Evolutionary conservation across 2,113 vertebrate species (phyloP).

Genomic region (Myotis lucifugus): DNA sequence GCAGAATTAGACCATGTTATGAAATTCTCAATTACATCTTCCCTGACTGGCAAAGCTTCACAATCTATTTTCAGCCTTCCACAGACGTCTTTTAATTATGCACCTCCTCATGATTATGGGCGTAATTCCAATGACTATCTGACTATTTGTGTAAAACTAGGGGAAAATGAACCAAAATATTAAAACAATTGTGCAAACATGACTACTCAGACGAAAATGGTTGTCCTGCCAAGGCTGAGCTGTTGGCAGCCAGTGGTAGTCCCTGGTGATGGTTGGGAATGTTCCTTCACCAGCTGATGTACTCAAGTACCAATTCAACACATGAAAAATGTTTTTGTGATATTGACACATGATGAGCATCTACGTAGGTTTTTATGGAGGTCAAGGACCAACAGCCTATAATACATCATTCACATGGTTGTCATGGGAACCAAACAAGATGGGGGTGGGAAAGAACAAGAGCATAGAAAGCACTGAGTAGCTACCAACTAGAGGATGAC

Average conservation of each 20-base stretch:
- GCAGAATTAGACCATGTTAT: not conserved
- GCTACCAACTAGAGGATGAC: too few relatives aligned
- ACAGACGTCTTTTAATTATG: not conserved
- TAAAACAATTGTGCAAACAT: not conserved
- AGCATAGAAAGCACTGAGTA: not conserved
- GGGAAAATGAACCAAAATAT: not conserved
- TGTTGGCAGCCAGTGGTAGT: not conserved
- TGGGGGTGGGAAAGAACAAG: not conserved
- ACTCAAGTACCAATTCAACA: not conserved
- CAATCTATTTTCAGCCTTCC: not conserved
- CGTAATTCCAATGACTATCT: not conserved
- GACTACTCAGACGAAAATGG: not conserved
- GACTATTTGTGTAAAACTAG: not conserved
- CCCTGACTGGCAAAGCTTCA: not conserved
- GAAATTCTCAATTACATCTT: not conserved
- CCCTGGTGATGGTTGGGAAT: fast-evolving
- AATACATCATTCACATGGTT: not conserved
- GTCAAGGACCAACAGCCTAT: not conserved
- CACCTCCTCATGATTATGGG: not conserved
- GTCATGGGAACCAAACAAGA: not conserved
- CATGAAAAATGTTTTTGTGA: not conserved
- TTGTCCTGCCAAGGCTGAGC: not conserved
- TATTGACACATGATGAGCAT: not conserved
- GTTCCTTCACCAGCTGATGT: not conserved
- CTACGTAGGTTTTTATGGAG: not conserved